Base-by-base conservation (phyloP, 30 jellyfish, hydroid and myxozoan genomes). In the Pseudorhiza aurosa region DNA sequence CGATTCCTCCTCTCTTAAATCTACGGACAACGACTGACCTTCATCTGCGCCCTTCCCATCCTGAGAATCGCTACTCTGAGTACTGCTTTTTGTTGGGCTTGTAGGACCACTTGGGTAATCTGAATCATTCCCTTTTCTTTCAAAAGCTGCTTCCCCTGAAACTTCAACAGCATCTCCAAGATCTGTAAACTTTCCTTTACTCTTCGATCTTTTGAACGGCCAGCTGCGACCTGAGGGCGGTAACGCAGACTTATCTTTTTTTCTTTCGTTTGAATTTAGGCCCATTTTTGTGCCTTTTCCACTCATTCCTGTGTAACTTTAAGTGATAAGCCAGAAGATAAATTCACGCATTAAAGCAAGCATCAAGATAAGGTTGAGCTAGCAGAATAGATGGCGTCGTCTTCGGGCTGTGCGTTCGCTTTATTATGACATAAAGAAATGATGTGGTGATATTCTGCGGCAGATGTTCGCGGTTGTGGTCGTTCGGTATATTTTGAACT, bases 151-250 rank as follows among this genome's bases (percentile, higher is more conserved):
- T 4, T 43, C 75, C 9, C 55, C 87, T 10, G 81, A 8, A 2
- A 63, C 37, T 12, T 28, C 9, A 32, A 27, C 26, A 28, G 51
- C 59, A 8, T 40, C 89, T 30, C 67, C 80, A 17, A 64, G 45
- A 15, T 77, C 89, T 15, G 56, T 65, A 24, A 31, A n/a, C 82
- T 77, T 77, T 12, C 58, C 51, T 50, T 63, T 77, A 50, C 75
- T 60, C 51, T 77, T 77, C 29, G 82, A 44, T 46, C 89, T 45
- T 39, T 65, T 59, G 74, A 77, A 77, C 27, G 82, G 89, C 89
- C 89, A 77, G 89, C 89, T 77, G 74, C 89, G 89, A 7, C 89
- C 89, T 45, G 82, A 46, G 28, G 89, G 89, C 50, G 89, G 89
- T 17, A 77, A 64, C 30, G 39, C 15, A 14, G 73, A 35, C 58